A percentile compares a stretch with the other conserved stretches of the same genome.
Evolutionary conservation across 2,113 vertebrate genomes (phyloP).

Genomic region (Felis catus): DNA sequence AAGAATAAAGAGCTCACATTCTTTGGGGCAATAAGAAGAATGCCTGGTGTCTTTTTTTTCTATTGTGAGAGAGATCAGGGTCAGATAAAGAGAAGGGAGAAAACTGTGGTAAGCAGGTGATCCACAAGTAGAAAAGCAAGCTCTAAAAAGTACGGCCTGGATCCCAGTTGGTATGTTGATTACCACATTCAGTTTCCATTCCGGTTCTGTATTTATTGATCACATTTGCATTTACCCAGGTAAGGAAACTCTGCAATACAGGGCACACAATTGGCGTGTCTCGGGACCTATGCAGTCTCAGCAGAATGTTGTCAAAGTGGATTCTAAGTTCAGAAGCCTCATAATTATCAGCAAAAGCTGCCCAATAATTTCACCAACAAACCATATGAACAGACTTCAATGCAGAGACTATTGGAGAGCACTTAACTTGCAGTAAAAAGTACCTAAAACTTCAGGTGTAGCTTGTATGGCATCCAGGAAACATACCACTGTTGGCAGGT

Average conservation of each 20-base stretch:
- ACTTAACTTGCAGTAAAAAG: background rate
- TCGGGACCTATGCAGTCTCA: background rate
- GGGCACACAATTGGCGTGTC: background rate
- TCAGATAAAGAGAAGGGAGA: background rate
- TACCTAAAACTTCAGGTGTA: background rate
- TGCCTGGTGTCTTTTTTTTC: background rate
- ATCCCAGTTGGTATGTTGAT: background rate
- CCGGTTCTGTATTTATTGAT: background rate
- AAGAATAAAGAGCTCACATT: background rate
- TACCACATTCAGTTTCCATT: background rate
- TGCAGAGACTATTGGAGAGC: background rate
- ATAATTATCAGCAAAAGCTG: constrained; percentile 27
- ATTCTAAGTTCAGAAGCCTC: background rate
- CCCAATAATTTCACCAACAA: background rate
- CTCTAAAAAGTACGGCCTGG: background rate
- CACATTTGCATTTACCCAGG: background rate
- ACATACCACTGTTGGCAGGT: background rate
- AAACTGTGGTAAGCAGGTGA: background rate
- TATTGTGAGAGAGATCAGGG: background rate
- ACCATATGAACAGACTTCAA: background rate
- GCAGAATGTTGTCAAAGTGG: background rate
- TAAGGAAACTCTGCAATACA: background rate
- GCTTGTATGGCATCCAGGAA: background rate
- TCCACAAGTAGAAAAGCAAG: background rate
- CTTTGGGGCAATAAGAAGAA: background rate